Evolutionary conservation across 2,113 vertebrate species (phyloP).

Genomic region (Laterallus jamaicensis): DNA sequence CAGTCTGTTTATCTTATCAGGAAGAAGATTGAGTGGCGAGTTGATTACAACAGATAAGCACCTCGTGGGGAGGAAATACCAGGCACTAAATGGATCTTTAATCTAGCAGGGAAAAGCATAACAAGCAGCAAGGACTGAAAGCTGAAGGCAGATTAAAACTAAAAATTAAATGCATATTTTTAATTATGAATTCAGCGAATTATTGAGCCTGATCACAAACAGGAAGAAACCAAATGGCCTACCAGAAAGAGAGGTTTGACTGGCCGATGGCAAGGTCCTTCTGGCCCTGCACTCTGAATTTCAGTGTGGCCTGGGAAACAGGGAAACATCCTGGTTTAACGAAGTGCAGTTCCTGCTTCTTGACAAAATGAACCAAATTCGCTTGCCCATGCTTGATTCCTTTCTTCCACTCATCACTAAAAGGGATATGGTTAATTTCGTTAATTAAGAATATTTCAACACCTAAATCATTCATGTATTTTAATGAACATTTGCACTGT

Average conservation of each 20-base stretch:
- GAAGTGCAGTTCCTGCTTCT: neutral
- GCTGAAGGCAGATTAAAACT: neutral
- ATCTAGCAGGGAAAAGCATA: neutral
- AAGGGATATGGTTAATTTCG: neutral
- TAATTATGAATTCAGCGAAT: neutral
- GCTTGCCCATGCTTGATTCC: neutral
- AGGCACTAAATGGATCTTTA: neutral
- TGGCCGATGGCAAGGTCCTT: neutral
- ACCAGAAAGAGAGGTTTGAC: neutral
- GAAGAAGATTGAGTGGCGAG: conserved; percentile 36
- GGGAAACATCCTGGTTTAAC: neutral
- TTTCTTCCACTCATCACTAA: neutral
- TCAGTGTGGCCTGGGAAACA: neutral
- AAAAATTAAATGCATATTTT: neutral
- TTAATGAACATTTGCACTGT: neutral
- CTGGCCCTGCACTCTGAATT: neutral
- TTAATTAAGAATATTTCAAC: neutral
- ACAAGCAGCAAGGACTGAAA: neutral
- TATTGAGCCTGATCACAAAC: neutral
- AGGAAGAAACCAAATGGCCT: neutral
- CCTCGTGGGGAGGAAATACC: neutral
- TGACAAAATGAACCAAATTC: neutral
- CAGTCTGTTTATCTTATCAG: conserved; percentile 55
- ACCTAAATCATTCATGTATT: neutral
- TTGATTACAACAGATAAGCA: conserved; percentile 53